These are phyloP conservation scores for Momotus momota DNA, from an alignment of 2,797 vertebrate genomes.

Conservation along the genomic window DNA sequence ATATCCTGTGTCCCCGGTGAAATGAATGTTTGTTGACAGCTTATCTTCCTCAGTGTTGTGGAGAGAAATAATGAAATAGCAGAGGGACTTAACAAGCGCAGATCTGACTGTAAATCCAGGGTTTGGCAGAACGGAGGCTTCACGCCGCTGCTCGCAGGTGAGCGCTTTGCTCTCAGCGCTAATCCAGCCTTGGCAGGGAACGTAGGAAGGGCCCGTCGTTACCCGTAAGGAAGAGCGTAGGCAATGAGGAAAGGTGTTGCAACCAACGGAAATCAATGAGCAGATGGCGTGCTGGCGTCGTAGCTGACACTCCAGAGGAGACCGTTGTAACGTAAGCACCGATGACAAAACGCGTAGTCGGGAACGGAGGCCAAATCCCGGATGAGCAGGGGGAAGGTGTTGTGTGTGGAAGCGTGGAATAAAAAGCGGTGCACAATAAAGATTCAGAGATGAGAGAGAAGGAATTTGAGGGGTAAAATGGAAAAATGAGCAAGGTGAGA, in stretches of 20 bases:
- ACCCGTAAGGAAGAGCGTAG: neutral
- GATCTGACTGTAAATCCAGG: neutral
- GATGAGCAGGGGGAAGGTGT: neutral
- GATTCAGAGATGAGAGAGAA: neutral
- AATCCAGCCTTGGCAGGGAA: neutral
- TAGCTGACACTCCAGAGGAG: slow-evolving; percentile 54
- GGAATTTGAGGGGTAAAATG: rapidly evolving
- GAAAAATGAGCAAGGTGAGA: neutral
- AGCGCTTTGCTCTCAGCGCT: neutral
- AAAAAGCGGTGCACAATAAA: neutral
- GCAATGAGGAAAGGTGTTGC: slow-evolving; percentile 1
- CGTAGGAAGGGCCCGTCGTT: neutral
- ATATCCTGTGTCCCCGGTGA: neutral
- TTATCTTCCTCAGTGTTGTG: neutral
- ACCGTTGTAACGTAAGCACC: neutral
- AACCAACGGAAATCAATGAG: slow-evolving; percentile 49
- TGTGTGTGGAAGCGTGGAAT: neutral
- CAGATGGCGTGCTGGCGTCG: slow-evolving; percentile 53
- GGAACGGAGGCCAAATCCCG: neutral
- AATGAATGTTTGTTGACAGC: slow-evolving; percentile 9
- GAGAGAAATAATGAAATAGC: slow-evolving; percentile 29
- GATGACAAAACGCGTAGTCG: neutral
- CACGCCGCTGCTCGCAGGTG: neutral
- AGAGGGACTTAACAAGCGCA: neutral
- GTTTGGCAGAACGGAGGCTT: neutral